Evolutionary conservation across 2,113 vertebrate genomes (phyloP).

Genomic region (Lepus europaeus): DNA sequence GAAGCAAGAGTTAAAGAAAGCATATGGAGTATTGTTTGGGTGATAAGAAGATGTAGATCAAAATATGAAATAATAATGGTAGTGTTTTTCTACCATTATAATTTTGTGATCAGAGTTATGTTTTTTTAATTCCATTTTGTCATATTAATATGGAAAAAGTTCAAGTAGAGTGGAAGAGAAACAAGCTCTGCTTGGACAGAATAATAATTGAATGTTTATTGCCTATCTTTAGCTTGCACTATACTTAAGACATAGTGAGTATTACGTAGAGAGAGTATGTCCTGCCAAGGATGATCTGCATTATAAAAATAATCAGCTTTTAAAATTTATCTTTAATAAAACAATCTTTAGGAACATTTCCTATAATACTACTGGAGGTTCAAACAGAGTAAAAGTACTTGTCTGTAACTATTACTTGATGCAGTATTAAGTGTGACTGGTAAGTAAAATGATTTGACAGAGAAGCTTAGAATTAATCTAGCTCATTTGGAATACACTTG

Average conservation of each 20-base stretch:
- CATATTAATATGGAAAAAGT: not conserved
- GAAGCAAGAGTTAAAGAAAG: not conserved
- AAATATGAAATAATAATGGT: not conserved
- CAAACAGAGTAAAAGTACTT: constrained; percentile 49
- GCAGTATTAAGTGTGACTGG: not conserved
- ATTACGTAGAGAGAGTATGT: not conserved
- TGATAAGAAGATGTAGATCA: not conserved
- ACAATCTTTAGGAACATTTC: not conserved
- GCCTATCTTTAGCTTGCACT: not conserved
- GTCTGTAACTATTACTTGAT: constrained; percentile 20
- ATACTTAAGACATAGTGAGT: not conserved
- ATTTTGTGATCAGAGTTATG: not conserved
- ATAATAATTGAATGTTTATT: not conserved
- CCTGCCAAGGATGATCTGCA: not conserved
- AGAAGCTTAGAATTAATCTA: not conserved
- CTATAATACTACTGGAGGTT: not conserved
- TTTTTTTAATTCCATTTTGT: not conserved
- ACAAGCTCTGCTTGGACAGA: not conserved
- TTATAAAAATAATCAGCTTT: constrained; percentile 18
- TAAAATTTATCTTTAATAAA: constrained; percentile 9
- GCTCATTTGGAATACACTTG: not conserved
- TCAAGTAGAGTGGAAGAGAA: not conserved
- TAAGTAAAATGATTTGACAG: constrained; percentile 2
- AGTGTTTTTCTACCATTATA: not conserved
- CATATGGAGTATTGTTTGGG: not conserved